A percentile compares a stretch with the other conserved stretches of the same genome.
phyloP scores from a whole-genome alignment of 1,140 invertebrate species.

The Drosophila leontia region DNA sequence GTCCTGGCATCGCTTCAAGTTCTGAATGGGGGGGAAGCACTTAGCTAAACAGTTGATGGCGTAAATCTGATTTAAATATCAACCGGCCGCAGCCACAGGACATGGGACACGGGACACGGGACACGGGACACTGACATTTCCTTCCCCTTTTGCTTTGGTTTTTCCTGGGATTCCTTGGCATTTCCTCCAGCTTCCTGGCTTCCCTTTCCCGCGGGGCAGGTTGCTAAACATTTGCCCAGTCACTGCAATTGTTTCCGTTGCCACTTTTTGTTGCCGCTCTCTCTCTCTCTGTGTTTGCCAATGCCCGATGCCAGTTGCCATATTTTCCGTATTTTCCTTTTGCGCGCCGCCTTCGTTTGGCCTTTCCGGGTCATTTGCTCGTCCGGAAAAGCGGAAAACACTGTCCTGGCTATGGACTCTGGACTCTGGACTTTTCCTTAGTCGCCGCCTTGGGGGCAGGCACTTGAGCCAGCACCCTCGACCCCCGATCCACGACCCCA shows the following conservation, averaged over 20 bases:
- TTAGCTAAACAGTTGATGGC: constrained; percentile 37
- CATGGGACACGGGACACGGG: neutral
- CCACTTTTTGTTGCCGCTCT: constrained; percentile 41
- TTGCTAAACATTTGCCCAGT: constrained; percentile 77
- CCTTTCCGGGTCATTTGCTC: constrained; percentile 79
- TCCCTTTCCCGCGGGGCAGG: constrained; percentile 47
- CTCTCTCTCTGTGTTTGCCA: constrained; percentile 14
- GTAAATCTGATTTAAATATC: constrained; percentile 57
- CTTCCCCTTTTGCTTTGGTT: constrained; percentile 2
- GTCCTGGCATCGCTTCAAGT: constrained; percentile 28
- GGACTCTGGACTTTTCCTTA: constrained; percentile 19
- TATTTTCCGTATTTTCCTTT: constrained; percentile 56
- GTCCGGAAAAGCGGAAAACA: constrained; percentile 62
- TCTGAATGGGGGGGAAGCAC: constrained; percentile 16
- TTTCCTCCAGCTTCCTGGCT: constrained; percentile 15
- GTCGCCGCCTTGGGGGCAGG: constrained; percentile 57
- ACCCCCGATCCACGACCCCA: constrained; percentile 21
- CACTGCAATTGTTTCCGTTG: constrained; percentile 77
- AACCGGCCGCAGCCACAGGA: constrained; percentile 43
- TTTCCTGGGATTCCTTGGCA: constrained; percentile 10
- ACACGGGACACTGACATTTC: constrained; percentile 25
- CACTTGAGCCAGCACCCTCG: constrained; percentile 65
- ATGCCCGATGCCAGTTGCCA: constrained; percentile 38
- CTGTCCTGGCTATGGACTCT: constrained; percentile 33
- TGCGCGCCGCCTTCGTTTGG: constrained; percentile 67